These are phyloP conservation scores for Dinothrombium tinctorium DNA, from an alignment of 1,140 invertebrate genomes.

Conservation along the genomic window DNA sequence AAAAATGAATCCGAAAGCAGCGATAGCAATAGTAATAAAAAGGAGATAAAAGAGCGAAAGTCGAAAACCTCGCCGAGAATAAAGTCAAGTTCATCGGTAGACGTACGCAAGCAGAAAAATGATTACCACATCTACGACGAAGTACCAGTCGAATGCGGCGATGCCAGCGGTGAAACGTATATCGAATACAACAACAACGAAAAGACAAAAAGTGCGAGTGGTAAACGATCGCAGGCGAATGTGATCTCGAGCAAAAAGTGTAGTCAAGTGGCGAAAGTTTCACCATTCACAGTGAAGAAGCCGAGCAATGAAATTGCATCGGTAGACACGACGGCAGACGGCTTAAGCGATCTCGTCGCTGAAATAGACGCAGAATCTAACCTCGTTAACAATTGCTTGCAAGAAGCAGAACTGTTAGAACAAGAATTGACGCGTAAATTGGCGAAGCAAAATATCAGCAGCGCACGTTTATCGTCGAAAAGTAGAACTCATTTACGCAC, in stretches of 20 bases:
- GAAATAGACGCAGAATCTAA: slow-evolving; percentile 14
- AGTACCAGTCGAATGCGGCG: not conserved
- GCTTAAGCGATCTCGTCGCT: slow-evolving; percentile 10
- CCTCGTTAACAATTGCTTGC: slow-evolving; percentile 12
- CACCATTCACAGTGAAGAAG: slow-evolving; percentile 1
- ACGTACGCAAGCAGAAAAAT: not conserved
- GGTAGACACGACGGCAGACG: not conserved
- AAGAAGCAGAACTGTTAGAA: slow-evolving; percentile 15
- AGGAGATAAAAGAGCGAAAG: not conserved
- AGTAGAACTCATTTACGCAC: too few relatives aligned
- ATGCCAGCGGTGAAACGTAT: not conserved
- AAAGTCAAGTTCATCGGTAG: too few relatives aligned
- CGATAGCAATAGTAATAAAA: not conserved
- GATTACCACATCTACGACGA: not conserved
- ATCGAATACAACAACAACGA: not conserved
- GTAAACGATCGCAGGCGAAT: not conserved
- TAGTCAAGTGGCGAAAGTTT: slow-evolving; percentile 6
- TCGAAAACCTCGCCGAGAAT: too few relatives aligned
- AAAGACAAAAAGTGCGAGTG: not conserved
- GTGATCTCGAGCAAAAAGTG: not conserved
- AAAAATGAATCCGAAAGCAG: not conserved
- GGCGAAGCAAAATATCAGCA: slow-evolving; percentile 8
- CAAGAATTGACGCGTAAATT: slow-evolving; percentile 12
- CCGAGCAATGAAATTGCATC: not conserved
- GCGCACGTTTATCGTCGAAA: too few relatives aligned